A percentile compares a stretch with the other conserved stretches of the same genome.
phyloP scores from a whole-genome alignment of 2,888 invertebrate species.

The Lottia scabra region DNA sequence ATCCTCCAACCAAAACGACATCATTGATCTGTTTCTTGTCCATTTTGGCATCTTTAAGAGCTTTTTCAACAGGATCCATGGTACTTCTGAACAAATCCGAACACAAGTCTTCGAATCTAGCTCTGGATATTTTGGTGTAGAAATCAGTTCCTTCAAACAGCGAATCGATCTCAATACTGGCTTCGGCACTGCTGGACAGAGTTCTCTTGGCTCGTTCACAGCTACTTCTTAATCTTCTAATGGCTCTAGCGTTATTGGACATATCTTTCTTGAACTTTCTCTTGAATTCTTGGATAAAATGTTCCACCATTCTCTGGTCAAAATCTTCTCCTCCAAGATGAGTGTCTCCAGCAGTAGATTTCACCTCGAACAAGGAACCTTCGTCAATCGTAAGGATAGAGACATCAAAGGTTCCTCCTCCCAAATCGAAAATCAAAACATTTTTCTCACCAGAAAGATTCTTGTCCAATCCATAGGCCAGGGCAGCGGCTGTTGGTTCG shows the following conservation, averaged over 20 bases:
- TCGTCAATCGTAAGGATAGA: conserved; percentile 72
- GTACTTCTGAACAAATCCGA: conserved; percentile 73
- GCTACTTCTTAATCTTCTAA: conserved; percentile 58
- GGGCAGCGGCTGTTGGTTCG: conserved; percentile 69
- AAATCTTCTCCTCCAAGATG: conserved; percentile 65
- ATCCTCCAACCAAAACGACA: conserved; percentile 82
- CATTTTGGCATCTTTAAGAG: conserved; percentile 82
- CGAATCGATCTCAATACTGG: conserved; percentile 61
- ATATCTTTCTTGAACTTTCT: conserved; percentile 58
- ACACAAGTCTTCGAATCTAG: conserved; percentile 62
- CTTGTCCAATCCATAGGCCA: conserved; percentile 75
- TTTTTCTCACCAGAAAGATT: conserved; percentile 71
- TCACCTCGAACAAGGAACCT: conserved; percentile 71
- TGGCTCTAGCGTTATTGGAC: conserved; percentile 44
- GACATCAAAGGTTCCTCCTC: conserved; percentile 70
- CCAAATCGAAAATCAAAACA: conserved; percentile 74
- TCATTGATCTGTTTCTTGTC: conserved; percentile 83
- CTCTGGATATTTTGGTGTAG: conserved; percentile 60
- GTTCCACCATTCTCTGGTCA: conserved; percentile 56
- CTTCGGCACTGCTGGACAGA: conserved; percentile 54
- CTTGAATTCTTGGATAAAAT: conserved; percentile 59
- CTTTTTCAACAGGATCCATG: conserved; percentile 82
- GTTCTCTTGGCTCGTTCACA: conserved; percentile 64
- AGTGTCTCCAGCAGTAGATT: conserved; percentile 64
- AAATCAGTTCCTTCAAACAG: conserved; percentile 61